Conservation (phyloP, 2,113 vertebrate genomes). For the Sturnira hondurensis region DNA sequence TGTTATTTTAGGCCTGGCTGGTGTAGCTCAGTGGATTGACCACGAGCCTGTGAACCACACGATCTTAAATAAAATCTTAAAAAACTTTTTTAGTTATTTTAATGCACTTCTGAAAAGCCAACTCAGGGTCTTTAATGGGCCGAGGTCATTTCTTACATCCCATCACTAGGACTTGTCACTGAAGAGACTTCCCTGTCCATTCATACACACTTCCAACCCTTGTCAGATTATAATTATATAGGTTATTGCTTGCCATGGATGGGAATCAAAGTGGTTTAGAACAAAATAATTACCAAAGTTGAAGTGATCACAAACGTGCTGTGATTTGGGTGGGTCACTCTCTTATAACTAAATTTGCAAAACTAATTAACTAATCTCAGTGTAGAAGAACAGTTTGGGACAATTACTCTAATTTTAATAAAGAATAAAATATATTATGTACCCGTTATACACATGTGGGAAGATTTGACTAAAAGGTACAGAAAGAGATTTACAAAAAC, state of each 20-base stretch:
- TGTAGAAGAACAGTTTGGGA: background rate
- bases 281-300: background rate
- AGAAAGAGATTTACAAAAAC: background rate
- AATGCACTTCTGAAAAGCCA: background rate
- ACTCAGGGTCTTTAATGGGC: background rate
- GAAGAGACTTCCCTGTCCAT: background rate
- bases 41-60: too few relatives aligned
- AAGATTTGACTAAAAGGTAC: background rate
- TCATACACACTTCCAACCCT: background rate
- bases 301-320: background rate
- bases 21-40: too few relatives aligned
- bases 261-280: background rate
- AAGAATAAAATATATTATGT: background rate
- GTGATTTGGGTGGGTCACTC: background rate
- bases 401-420: background rate
- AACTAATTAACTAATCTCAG: background rate
- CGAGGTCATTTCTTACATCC: background rate
- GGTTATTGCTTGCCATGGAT: background rate
- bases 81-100: too few relatives aligned
- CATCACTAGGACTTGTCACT: background rate
- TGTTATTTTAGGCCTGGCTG: too few relatives aligned
- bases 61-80: too few relatives aligned
- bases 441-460: background rate
- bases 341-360: background rate
- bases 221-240: background rate